phyloP scores from a whole-genome alignment of 2,113 vertebrate species.

The Microtus ochrogaster region DNA sequence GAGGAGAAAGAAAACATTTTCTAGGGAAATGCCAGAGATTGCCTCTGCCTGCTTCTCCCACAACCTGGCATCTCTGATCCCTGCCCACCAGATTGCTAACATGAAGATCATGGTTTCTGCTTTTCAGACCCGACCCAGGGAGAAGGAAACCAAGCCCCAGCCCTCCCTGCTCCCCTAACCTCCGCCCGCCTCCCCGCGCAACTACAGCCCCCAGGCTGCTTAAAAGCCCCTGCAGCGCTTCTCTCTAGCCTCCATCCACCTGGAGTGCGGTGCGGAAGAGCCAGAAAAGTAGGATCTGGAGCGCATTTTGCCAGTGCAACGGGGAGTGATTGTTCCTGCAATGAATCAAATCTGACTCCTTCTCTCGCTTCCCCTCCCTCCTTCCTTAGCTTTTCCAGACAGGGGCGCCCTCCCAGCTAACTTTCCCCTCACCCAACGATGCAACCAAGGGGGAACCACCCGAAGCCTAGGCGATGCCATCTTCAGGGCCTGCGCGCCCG shows the following conservation, averaged over 20 bases:
- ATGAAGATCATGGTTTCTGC: not conserved
- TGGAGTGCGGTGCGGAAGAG: not conserved
- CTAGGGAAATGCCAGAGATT: not conserved
- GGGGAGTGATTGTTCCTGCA: not conserved
- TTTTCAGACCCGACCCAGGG: no score
- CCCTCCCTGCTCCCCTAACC: no score
- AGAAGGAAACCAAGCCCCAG: not conserved
- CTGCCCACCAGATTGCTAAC: not conserved
- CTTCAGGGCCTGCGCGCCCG: not conserved
- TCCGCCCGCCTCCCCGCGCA: no score
- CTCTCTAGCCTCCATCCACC: not conserved
- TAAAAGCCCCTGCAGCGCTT: not conserved
- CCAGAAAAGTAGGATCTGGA: not conserved
- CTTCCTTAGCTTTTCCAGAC: not conserved
- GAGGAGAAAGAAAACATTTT: not conserved
- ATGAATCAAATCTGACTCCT: not conserved
- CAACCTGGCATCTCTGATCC: not conserved
- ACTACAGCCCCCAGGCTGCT: no score
- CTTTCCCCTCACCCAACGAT: not conserved
- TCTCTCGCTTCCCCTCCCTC: not conserved
- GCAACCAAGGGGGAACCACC: not conserved
- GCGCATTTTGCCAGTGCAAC: not conserved
- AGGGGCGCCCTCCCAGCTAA: conserved; percentile 45
- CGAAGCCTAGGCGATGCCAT: not conserved
- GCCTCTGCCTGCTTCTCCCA: not conserved